Evolutionary conservation across 2,113 vertebrate genomes (phyloP).

Genomic region (Daphoenositta chrysoptera): DNA sequence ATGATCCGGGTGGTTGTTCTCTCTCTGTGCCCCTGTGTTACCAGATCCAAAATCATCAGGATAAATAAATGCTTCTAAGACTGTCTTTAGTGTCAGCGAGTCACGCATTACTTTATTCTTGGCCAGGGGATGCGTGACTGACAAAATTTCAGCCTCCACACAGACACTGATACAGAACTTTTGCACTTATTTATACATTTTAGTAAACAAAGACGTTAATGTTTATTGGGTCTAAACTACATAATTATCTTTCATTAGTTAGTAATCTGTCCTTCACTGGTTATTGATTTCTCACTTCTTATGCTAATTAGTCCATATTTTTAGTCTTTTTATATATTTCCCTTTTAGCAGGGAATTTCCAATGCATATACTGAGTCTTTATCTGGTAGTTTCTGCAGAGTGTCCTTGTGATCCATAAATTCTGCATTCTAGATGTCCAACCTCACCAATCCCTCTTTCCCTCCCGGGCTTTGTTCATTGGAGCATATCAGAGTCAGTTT

Average conservation of each 20-base stretch:
- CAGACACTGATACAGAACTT: too few species aligned
- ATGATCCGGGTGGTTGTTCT: too few species aligned
- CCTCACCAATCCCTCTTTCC: background rate
- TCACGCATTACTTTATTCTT: background rate
- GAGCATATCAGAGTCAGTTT: background rate
- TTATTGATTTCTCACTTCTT: background rate
- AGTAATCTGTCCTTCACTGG: background rate
- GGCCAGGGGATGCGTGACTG: background rate
- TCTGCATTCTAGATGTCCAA: background rate
- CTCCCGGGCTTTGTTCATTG: too few species aligned
- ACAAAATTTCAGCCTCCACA: background rate
- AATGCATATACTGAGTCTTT: background rate
- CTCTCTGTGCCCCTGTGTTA: background rate
- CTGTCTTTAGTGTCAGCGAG: rapidly evolving
- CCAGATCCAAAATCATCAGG: background rate
- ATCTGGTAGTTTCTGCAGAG: background rate
- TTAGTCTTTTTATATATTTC: background rate
- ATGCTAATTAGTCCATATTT: background rate
- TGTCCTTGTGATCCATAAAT: background rate
- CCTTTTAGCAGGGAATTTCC: background rate
- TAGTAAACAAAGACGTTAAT: background rate
- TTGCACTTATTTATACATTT: too few species aligned
- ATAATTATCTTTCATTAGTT: background rate
- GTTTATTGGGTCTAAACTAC: background rate
- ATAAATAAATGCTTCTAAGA: background rate